Evolutionary conservation across 1,140 invertebrate genomes (phyloP), one percentile per base, ranked within the genome.

Genomic region (Anastrepha obliqua): DNA sequence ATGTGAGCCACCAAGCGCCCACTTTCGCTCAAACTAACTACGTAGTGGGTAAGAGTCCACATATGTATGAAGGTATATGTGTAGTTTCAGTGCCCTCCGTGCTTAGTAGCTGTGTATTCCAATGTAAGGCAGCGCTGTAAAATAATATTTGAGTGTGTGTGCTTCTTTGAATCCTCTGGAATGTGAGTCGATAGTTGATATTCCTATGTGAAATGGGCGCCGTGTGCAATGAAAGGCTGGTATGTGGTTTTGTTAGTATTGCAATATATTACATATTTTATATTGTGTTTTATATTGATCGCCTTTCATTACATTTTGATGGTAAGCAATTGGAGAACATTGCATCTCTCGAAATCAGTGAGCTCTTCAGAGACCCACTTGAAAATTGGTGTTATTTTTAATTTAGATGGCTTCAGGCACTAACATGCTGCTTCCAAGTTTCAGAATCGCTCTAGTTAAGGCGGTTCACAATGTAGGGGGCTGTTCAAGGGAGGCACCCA

Each of bases 161-260:
- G 74, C 13, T 74, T 55, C 74, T 51, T 81, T 81, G 47, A 11
- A 20, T 81, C 47, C 74, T 81, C 20, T 81, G 74, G 74, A 81
- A 81, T 81, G 74, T 55, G 7, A 55, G 74, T 81, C 44, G 51
- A 17, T 29, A 11, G 60, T 20, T 81, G 44, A 42, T 81, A 81
- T 81, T 81, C 74, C 74, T 81, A 42, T 55, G n/a, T 55, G 44
- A 81, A 81, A 81, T 20, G 74, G 74, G 74, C 74, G 74, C 74
- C 51, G 44, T 55, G n/a, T 8, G 6, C 55, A 55, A 55, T 6
- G 47, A n/a, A 17, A n/a, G 47, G 74, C 42, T 7, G 74, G 15
- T 17, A 81, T 81, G 20, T n/a, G 47, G 55, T 81, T 42, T 51
- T 55, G 9, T 81, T 81, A 20, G 51, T 81, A 17, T 42, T 29